Conservation (phyloP, 2,113 vertebrate genomes). For the Ptychochromis oligacanthus region DNA sequence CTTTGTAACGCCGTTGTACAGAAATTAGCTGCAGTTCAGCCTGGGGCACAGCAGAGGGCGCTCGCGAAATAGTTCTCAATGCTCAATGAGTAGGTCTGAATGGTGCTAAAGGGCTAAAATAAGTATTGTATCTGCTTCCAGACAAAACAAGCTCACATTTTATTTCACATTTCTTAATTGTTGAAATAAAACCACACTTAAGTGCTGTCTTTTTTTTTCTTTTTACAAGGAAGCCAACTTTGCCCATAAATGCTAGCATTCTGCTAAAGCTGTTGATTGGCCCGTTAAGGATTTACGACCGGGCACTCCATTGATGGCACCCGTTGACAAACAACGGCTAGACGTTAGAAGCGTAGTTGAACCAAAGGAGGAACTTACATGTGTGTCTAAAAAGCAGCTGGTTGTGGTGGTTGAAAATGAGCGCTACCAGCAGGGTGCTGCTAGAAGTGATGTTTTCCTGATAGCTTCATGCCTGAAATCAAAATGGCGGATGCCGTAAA, state of each 20-base stretch:
- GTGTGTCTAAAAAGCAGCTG: not conserved
- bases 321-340: not conserved
- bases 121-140: not conserved
- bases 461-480: not conserved
- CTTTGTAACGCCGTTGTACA: too few relatives aligned
- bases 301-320: not conserved
- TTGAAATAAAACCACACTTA: not conserved
- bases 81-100: too few relatives aligned
- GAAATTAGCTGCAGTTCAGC: not conserved
- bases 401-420: not conserved
- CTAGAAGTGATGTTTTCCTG: not conserved
- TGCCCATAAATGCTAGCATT: not conserved
- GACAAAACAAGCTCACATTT: not conserved
- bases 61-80: too few relatives aligned
- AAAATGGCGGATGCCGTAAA: too few relatives aligned
- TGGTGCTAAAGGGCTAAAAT: not conserved
- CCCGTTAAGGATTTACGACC: not conserved
- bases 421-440: not conserved
- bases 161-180: not conserved
- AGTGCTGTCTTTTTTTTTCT: not conserved
- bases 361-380: not conserved
- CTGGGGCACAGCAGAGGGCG: not conserved
- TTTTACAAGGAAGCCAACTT: not conserved
- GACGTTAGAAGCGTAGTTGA: not conserved
- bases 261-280: not conserved